Evolutionary conservation across 2,797 vertebrate species (phyloP).

Genomic region (Schizopygopsis pylzovi): DNA sequence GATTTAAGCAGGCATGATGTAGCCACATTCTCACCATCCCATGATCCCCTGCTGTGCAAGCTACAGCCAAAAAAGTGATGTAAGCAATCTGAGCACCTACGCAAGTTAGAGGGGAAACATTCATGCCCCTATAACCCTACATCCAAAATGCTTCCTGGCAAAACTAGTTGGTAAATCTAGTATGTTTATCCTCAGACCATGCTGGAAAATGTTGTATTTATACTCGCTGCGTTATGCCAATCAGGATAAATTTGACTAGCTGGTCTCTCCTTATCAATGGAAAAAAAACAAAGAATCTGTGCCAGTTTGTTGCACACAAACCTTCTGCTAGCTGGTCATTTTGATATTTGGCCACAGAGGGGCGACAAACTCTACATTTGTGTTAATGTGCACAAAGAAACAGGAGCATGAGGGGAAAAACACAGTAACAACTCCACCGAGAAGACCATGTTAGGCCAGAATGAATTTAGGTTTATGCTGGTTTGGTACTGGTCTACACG

Average conservation of each 20-base stretch:
- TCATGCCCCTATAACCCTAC: not conserved
- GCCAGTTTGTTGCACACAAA: not conserved
- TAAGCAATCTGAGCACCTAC: slow-evolving; percentile 44
- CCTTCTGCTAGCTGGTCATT: slow-evolving; percentile 12
- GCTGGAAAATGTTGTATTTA: slow-evolving; percentile 6
- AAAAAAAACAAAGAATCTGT: not conserved
- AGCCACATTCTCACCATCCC: slow-evolving; percentile 54
- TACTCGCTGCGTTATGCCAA: not conserved
- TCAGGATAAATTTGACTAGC: not conserved
- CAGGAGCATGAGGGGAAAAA: not conserved
- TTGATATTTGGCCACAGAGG: slow-evolving; percentile 52
- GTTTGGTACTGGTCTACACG: not conserved
- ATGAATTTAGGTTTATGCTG: not conserved
- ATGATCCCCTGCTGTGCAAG: slow-evolving; percentile 45
- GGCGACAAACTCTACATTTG: slow-evolving; percentile 58
- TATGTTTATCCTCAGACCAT: slow-evolving; percentile 12
- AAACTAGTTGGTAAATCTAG: slow-evolving; percentile 9
- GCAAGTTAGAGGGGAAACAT: slow-evolving; percentile 15
- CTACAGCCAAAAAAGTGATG: slow-evolving; percentile 57
- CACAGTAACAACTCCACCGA: not conserved
- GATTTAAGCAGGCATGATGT: slow-evolving; percentile 50
- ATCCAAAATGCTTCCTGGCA: slow-evolving; percentile 10
- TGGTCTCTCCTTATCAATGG: not conserved
- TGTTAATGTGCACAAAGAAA: not conserved
- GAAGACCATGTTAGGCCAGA: not conserved